Evolutionary conservation across 64 coral and sea anemone genomes (phyloP), one percentile per base, ranked within the genome.

Genomic region (Trachythela sp.): DNA sequence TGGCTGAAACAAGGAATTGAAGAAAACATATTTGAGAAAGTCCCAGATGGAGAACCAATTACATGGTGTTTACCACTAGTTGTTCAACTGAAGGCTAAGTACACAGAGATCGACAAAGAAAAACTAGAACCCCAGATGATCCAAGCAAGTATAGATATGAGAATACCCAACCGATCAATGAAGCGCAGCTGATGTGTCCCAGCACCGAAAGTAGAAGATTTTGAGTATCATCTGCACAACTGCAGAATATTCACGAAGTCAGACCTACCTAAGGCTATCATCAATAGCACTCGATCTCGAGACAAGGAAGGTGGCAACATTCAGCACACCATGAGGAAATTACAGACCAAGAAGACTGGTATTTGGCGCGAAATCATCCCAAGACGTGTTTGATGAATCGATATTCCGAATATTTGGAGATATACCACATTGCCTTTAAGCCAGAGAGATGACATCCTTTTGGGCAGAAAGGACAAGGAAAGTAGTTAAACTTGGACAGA

Each of bases 401-500:
- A 77, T 77, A n/a, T 77, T 77, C 31, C 11, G 26, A 77, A 17
- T 77, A 77, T 77, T 77, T 77, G 71, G 32, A 35, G 71, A 38
- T 35, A 77, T 77, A 27, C 71, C 71, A 4, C 36, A 77, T 32
- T 77, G 71, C 31, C 29, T 77, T 26, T n/a, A n/a, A 77, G 29
- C 17, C 71, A 77, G 32, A 77, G 71, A 17, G 80, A 91, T 26
- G 59, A 94, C 48, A 88, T 88, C 48, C 59, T 95, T n/a, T 83
- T 91, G 0, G 86, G 77, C 4, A 91, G 49, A 45, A 90, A 56
- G 86, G 84, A 86, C 17, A 48, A 85, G 84, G 43, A 84, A 92
- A 70, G 40, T 92, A 2, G 89, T 94, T 13, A 88, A 89, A 31
- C 22, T 84, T 42, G 84, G 89, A 89, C 89, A 94, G 64, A 89